These are phyloP conservation scores for Drosophila maculinotata DNA, from an alignment of 2,888 invertebrate species.

Conservation along the genomic window DNA sequence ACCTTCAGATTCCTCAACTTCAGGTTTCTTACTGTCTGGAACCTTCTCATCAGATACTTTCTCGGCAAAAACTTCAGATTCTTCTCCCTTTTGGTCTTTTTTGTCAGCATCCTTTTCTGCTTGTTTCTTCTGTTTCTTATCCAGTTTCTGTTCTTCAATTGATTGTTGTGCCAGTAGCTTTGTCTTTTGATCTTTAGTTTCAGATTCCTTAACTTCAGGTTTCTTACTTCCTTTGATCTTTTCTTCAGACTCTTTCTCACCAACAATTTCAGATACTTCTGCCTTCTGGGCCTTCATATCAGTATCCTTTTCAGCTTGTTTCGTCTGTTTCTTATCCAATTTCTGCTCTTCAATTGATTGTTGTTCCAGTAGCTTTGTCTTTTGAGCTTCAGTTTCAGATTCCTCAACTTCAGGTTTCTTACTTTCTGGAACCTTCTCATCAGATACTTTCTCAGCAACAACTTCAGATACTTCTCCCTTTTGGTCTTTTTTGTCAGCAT, in stretches of 20 bases:
- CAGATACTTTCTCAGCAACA: constrained; percentile 5
- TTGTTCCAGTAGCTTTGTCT: neutral
- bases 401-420: constrained; percentile 2
- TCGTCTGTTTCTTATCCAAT: neutral
- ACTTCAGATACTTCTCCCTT: constrained; percentile 3
- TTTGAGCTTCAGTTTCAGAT: neutral
- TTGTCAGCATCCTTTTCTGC: constrained; percentile 14
- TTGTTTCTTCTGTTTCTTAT: constrained; percentile 37
- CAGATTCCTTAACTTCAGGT: constrained; percentile 8
- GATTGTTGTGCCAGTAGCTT: constrained; percentile 20
- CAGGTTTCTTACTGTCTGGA: constrained; percentile 13
- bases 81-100: constrained; percentile 17
- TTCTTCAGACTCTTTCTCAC: constrained; percentile 7
- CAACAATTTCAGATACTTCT: neutral
- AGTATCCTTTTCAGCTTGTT: neutral
- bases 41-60: constrained; percentile 46
- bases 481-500: neutral
- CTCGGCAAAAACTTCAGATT: constrained; percentile 37
- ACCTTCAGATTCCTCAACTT: constrained; percentile 12
- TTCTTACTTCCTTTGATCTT: constrained; percentile 5
- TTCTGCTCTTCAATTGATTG: neutral
- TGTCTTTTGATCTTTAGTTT: constrained; percentile 34
- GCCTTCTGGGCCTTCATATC: neutral
- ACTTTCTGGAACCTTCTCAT: constrained; percentile 1
- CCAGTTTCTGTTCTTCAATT: constrained; percentile 18